These are phyloP conservation scores for Epinephelus cyanopodus DNA, from an alignment of 2,113 vertebrate genomes.

Conservation along the genomic window DNA sequence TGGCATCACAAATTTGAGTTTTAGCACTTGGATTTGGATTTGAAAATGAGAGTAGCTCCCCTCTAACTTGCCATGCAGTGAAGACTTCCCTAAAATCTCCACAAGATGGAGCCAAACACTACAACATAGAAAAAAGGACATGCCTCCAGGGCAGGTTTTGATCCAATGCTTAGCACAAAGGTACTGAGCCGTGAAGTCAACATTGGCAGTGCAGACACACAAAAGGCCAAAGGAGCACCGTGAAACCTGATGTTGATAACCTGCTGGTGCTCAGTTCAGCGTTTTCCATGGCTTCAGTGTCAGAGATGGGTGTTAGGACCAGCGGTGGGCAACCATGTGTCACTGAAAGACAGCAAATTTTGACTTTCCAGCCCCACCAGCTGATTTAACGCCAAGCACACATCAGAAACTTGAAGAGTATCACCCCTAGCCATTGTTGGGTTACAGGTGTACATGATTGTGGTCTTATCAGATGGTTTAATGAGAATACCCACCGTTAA, in stretches of 20 bases:
- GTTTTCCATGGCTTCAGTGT: neutral
- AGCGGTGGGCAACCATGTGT: neutral
- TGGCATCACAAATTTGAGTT: too few species aligned
- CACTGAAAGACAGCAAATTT: neutral
- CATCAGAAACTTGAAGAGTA: neutral
- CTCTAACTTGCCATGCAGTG: neutral
- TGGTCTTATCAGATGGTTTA: neutral
- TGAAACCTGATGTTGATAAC: constrained; percentile 24
- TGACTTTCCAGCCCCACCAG: neutral
- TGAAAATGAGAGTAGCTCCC: too few species aligned
- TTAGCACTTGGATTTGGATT: too few species aligned
- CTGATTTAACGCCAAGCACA: neutral
- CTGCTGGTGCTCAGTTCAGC: neutral
- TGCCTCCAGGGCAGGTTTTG: neutral
- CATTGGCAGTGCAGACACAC: neutral
- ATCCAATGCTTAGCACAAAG: neutral
- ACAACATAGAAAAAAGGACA: neutral
- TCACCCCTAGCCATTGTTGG: neutral
- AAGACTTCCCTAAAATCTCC: constrained; percentile 12
- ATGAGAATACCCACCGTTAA: neutral
- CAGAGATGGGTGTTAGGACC: neutral
- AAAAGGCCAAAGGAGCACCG: neutral
- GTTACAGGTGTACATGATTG: neutral
- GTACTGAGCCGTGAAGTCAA: constrained; percentile 11
- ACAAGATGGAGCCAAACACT: constrained; percentile 71